A percentile compares a stretch with the other conserved stretches of the same genome.
Evolutionary conservation across 2,113 vertebrate species (phyloP).

Genomic region (Anhinga rufa): DNA sequence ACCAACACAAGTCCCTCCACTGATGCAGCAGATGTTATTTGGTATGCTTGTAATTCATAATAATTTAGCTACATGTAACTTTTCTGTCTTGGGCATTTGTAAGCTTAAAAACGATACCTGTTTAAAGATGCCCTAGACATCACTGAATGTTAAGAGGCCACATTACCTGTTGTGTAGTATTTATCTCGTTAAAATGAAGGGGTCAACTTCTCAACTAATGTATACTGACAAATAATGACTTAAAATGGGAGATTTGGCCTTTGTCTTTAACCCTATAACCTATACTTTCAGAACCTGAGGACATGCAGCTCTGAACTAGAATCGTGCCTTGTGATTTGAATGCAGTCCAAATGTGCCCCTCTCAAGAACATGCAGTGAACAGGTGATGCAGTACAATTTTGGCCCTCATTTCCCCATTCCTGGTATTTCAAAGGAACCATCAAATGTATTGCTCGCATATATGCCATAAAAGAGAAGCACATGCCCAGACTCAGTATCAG

Average conservation of each 20-base stretch:
- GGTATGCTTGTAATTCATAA: neutral
- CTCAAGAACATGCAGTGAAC: neutral
- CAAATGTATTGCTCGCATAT: neutral
- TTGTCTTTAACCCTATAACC: neutral
- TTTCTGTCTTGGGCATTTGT: neutral
- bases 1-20: neutral
- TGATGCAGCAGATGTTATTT: neutral
- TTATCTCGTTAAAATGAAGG: neutral
- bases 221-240: neutral
- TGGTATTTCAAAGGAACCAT: neutral
- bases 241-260: neutral
- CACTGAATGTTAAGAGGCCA: neutral
- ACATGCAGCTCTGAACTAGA: neutral
- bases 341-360: neutral
- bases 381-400: neutral
- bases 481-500: neutral
- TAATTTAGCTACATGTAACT: neutral
- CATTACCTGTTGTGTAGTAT: neutral
- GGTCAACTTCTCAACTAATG: neutral
- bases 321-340: neutral
- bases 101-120: neutral
- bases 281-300: neutral
- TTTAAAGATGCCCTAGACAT: neutral
- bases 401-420: neutral
- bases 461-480: neutral